phyloP scores from a whole-genome alignment of 2,113 vertebrate species.

The Cephalopholis sonnerati region DNA sequence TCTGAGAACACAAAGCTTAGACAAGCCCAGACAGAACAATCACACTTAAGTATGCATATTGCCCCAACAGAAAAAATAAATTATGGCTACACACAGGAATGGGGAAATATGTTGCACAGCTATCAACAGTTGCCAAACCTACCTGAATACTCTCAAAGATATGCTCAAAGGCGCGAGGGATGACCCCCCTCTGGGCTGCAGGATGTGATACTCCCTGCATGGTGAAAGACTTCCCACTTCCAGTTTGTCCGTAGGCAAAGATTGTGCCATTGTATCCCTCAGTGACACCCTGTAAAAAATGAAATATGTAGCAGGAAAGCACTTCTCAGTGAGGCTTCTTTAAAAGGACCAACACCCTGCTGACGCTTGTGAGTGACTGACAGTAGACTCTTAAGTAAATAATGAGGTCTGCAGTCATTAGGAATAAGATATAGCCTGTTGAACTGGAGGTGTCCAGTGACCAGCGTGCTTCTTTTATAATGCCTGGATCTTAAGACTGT shows the following conservation, averaged over 20 bases:
- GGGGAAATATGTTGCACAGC: background rate
- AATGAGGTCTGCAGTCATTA: constrained; percentile 45
- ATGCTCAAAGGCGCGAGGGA: constrained; percentile 92
- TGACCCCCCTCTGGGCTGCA: constrained; percentile 86
- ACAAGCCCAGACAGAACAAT: background rate
- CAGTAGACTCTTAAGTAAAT: constrained; percentile 56
- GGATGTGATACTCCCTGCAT: constrained; percentile 90
- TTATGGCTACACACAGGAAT: no score
- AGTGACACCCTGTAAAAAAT: constrained; percentile 86
- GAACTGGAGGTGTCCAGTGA: constrained; percentile 64
- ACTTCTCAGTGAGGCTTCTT: background rate
- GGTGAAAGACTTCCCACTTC: constrained; percentile 94
- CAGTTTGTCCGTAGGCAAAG: constrained; percentile 93
- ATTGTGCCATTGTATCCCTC: constrained; percentile 95
- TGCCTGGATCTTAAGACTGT: background rate
- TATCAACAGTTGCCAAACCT: background rate
- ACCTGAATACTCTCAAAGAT: constrained; percentile 94
- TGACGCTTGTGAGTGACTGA: constrained; percentile 37
- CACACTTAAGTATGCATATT: background rate
- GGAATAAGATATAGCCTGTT: constrained; percentile 55
- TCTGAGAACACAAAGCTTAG: background rate
- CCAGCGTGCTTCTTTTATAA: background rate
- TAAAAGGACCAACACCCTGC: background rate
- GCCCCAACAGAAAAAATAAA: no score
- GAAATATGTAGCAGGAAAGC: background rate